Evolutionary conservation across 1,140 invertebrate species (phyloP).

Genomic region (Akabosia matsudoensis): DNA sequence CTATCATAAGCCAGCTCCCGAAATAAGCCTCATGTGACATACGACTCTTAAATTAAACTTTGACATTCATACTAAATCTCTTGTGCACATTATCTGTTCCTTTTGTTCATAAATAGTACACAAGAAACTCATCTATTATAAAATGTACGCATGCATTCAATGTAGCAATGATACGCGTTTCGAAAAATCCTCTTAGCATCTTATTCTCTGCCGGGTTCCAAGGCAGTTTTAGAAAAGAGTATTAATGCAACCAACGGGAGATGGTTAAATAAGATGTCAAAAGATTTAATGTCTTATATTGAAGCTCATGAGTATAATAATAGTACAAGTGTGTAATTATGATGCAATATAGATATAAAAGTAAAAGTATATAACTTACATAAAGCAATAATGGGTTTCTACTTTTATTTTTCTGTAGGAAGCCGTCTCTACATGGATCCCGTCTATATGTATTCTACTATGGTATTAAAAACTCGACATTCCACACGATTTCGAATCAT

Average conservation of each 20-base stretch:
- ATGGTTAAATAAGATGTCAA: constrained; percentile 22
- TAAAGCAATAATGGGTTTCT: no score
- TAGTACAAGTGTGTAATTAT: neutral
- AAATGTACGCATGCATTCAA: neutral
- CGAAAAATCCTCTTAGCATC: neutral
- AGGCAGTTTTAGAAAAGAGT: no score
- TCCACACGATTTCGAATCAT: neutral
- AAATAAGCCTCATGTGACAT: no score
- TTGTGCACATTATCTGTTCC: no score
- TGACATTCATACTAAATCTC: no score
- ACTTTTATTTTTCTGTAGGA: no score
- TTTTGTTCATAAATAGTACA: no score
- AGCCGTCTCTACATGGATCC: no score
- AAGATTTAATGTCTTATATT: constrained; percentile 15
- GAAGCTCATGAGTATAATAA: constrained; percentile 2
- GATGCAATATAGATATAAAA: neutral
- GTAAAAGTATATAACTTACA: neutral
- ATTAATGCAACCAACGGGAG: constrained; percentile 14
- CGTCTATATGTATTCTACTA: no score
- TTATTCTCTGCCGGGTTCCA: neutral
- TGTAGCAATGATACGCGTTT: neutral
- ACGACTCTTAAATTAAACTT: no score
- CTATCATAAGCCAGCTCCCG: no score
- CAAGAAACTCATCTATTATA: no score
- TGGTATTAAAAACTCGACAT: neutral